A percentile compares a stretch with the other conserved stretches of the same genome.
phyloP scores from a whole-genome alignment of 2,797 vertebrate genomes.

The Rachycentron canadum region DNA sequence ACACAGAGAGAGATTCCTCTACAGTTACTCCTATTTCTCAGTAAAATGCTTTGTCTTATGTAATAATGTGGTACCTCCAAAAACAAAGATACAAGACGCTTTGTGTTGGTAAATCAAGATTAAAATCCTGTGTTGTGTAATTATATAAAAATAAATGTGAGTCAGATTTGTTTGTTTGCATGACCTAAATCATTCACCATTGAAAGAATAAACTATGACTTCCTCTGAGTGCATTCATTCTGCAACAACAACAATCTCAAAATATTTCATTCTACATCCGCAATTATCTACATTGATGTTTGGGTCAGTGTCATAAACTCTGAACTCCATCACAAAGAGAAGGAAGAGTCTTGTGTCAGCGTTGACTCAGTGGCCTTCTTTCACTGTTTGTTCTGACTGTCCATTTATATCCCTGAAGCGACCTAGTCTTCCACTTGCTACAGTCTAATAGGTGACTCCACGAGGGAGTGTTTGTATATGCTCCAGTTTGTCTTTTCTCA shows the following conservation, averaged over 20 bases:
- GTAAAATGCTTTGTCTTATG: neutral
- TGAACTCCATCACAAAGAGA: slow-evolving; percentile 44
- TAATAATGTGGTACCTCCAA: neutral
- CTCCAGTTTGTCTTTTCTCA: slow-evolving; percentile 48
- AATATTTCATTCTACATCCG: slow-evolving; percentile 13
- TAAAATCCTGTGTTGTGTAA: slow-evolving; percentile 13
- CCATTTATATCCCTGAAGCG: slow-evolving; percentile 60
- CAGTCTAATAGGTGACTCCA: slow-evolving; percentile 61
- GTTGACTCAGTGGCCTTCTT: slow-evolving; percentile 7
- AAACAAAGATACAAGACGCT: neutral
- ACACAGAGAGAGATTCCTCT: slow-evolving; percentile 16
- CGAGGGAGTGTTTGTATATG: slow-evolving; percentile 39
- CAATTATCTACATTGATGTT: neutral
- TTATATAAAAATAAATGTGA: slow-evolving; percentile 19
- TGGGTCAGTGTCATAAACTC: slow-evolving; percentile 8
- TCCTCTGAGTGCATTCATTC: slow-evolving; percentile 24
- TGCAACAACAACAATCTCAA: slow-evolving; percentile 26
- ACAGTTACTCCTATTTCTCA: neutral
- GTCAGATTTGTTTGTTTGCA: slow-evolving; percentile 26
- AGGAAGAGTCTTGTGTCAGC: slow-evolving; percentile 37
- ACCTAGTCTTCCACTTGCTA: slow-evolving; percentile 54
- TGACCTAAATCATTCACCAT: slow-evolving; percentile 28
- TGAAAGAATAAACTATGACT: slow-evolving; percentile 43
- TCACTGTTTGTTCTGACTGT: slow-evolving; percentile 57
- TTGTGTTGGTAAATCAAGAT: slow-evolving; percentile 7